Base-by-base conservation (phyloP, 2,797 vertebrate species). In the Sebastes cheni region DNA sequence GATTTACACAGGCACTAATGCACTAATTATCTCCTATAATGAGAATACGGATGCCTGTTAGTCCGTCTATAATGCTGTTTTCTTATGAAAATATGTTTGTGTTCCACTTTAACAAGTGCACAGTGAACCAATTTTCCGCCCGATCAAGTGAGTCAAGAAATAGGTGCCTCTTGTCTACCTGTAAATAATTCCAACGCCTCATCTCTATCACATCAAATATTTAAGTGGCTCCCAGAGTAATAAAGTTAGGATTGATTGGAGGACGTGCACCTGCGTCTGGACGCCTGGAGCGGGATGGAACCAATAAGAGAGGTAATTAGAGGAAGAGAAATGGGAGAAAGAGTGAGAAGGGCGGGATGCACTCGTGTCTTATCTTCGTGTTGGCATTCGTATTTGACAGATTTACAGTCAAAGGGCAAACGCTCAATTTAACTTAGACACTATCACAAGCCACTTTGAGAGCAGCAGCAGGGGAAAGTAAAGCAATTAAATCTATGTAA, bases 181-280 rank as follows among this genome's bases (percentile, higher is more conserved):
- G 88, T 93, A 88, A 88, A 88, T 90, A 86, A 89, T 83, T 88
- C 77, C 74, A 84, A 75, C 67, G 60, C 67, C 67, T 86, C 75
- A 70, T 89, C 83, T 89, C 77, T 73, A 82, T 73, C 77, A 68
- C 88, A 92, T 93, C 52, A 94, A 93, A 91, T 93, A 94, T 93
- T 93, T 80, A 92, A 88, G 88, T 75, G 72, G 65, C 67, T 91
- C 69, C 76, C 72, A 61, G 67, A 86, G 89, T 92, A 92, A 93
- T 93, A 92, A 91, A 90, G 89, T 90, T 88, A 65, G 88, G 77
- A 92, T 86, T 90, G 94, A 93, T 94, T 92, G 79, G 81, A 91
- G 77, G 82, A 89, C 46, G 72, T 60, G 83, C 32, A 79, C 75
- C 36, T 67, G 58, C 65, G 50, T 91, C 83, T 20, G 81, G 86